These are phyloP conservation scores for Gallinago paraguaiae DNA, from an alignment of 2,113 vertebrate genomes.

Conservation along the genomic window DNA sequence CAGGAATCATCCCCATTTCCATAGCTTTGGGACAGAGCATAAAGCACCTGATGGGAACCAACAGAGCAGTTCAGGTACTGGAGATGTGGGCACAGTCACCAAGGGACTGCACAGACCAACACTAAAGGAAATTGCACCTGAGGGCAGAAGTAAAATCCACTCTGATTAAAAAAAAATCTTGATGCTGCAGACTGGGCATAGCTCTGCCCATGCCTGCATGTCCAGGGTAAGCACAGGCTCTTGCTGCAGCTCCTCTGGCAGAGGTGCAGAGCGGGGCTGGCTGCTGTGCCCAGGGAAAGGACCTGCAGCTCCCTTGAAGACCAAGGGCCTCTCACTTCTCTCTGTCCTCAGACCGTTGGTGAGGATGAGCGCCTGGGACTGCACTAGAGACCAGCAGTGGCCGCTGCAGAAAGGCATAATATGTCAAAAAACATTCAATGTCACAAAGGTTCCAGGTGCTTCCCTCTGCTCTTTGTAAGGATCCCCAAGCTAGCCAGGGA, in stretches of 20 bases:
- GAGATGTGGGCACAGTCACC: background rate
- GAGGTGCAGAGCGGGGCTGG: background rate
- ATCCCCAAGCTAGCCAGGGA: background rate
- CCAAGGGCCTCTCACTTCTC: background rate
- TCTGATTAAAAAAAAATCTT: background rate
- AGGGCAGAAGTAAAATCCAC: background rate
- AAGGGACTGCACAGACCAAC: background rate
- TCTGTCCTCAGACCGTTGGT: background rate
- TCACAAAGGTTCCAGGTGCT: background rate
- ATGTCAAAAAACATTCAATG: background rate
- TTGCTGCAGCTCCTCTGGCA: fast-evolving
- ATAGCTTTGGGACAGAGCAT: background rate
- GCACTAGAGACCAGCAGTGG: background rate
- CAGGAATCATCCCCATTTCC: background rate
- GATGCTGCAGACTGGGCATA: fast-evolving
- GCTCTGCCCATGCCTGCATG: background rate
- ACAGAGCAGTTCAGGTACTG: background rate
- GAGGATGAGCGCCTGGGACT: background rate
- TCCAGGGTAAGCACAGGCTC: background rate
- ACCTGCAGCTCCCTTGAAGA: background rate
- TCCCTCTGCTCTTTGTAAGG: background rate
- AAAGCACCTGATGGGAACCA: background rate
- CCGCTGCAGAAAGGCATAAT: background rate
- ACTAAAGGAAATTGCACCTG: background rate
- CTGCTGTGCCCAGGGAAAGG: background rate